A percentile compares a stretch with the other conserved stretches of the same genome.
Evolutionary conservation across 2,888 invertebrate genomes (phyloP).

Genomic region (Nysson spinosus): DNA sequence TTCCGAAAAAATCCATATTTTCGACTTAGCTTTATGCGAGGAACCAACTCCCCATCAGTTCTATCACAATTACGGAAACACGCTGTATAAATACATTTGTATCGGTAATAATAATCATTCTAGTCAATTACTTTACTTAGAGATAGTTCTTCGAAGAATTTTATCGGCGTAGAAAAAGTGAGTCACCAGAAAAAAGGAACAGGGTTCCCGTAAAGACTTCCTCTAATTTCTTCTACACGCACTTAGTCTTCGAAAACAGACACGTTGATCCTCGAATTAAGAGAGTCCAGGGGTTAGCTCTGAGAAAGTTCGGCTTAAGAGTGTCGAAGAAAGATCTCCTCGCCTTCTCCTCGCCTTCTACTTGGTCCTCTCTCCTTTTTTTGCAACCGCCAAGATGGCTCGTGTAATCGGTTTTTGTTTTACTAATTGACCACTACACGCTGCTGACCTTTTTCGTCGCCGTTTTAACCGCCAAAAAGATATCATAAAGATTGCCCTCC

Average conservation of each 20-base stretch:
- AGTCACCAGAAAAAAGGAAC: slow-evolving; percentile 16
- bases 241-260: slow-evolving; percentile 50
- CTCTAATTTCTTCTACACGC: slow-evolving; percentile 41
- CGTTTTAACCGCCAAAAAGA: too few species aligned
- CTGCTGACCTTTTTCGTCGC: neutral
- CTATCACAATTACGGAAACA: too few species aligned
- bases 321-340: slow-evolving; percentile 35
- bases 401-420: slow-evolving; percentile 45
- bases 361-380: slow-evolving; percentile 25
- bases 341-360: slow-evolving; percentile 12
- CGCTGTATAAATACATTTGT: too few species aligned
- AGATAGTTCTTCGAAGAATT: too few species aligned
- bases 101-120: too few species aligned
- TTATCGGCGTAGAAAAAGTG: neutral
- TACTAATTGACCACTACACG: slow-evolving; percentile 37
- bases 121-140: too few species aligned
- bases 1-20: too few species aligned
- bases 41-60: too few species aligned
- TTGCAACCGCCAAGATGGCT: slow-evolving; percentile 15
- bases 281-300: slow-evolving; percentile 39
- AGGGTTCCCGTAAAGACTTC: slow-evolving; percentile 17
- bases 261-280: slow-evolving; percentile 58
- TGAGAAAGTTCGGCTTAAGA: slow-evolving; percentile 45
- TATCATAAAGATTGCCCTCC: too few species aligned
- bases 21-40: too few species aligned